Evolutionary conservation across 1,140 invertebrate genomes (phyloP).

Genomic region (Bombus impatiens): DNA sequence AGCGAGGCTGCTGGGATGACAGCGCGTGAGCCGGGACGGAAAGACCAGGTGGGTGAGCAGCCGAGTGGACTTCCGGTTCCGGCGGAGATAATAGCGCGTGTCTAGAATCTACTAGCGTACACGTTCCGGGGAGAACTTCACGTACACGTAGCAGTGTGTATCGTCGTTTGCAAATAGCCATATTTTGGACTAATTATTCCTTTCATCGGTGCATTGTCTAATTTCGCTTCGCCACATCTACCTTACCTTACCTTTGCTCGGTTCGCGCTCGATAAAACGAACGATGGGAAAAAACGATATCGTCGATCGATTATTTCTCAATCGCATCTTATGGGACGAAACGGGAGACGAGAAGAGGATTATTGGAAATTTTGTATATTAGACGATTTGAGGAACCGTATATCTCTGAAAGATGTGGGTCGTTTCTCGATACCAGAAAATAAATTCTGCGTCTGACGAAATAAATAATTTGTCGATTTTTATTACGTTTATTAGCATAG

Average conservation of each 20-base stretch:
- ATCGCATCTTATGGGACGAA: not conserved
- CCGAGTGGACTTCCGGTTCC: constrained; percentile 81
- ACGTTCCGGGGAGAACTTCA: constrained; percentile 32
- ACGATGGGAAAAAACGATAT: not conserved
- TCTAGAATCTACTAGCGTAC: constrained; percentile 55
- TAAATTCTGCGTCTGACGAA: not conserved
- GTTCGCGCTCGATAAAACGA: not conserved
- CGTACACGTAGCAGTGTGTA: constrained; percentile 27
- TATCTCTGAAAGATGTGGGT: not conserved
- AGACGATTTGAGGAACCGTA: no score
- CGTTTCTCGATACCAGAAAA: not conserved
- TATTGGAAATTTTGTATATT: no score
- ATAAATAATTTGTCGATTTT: not conserved
- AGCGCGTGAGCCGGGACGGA: constrained; percentile 61
- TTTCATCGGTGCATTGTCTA: not conserved
- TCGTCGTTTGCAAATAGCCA: constrained; percentile 44
- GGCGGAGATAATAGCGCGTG: constrained; percentile 80
- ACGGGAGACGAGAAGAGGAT: not conserved
- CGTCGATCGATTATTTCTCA: not conserved
- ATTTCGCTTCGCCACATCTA: not conserved
- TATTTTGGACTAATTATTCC: constrained; percentile 37
- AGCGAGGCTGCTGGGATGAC: constrained; percentile 33
- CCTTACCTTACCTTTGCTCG: not conserved
- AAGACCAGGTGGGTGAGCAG: constrained; percentile 81
- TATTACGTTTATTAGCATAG: not conserved